A percentile compares a stretch with the other conserved stretches of the same genome.
Evolutionary conservation across 2,113 vertebrate genomes (phyloP).

Genomic region (Leuciscus idus): DNA sequence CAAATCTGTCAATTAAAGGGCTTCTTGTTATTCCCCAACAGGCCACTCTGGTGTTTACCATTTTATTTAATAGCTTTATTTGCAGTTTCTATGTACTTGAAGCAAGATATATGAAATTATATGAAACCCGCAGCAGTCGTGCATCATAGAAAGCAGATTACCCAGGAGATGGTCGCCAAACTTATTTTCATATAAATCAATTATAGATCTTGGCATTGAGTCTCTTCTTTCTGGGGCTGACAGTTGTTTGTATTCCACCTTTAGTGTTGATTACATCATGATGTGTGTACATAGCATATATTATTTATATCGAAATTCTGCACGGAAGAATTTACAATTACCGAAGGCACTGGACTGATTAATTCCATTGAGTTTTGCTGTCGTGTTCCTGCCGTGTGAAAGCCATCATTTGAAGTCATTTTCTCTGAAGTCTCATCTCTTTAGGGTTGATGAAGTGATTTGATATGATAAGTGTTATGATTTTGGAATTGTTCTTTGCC

Average conservation of each 20-base stretch:
- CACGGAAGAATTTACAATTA: constrained; percentile 59
- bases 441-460: constrained; percentile 48
- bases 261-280: constrained; percentile 55
- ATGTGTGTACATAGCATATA: constrained; percentile 60
- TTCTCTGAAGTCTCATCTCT: constrained; percentile 49
- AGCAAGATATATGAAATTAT: not conserved
- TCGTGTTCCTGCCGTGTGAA: constrained; percentile 28
- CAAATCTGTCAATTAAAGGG: constrained; percentile 76
- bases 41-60: not conserved
- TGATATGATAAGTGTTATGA: constrained; percentile 40
- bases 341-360: constrained; percentile 58
- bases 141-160: constrained; percentile 50
- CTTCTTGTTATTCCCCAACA: constrained; percentile 63
- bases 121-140: constrained; percentile 24
- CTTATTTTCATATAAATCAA: constrained; percentile 62
- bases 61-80: constrained; percentile 26
- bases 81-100: constrained; percentile 14
- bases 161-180: constrained; percentile 49
- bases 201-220: constrained; percentile 53
- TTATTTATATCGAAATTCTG: constrained; percentile 59
- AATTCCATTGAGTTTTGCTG: constrained; percentile 61
- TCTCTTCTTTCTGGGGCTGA: constrained; percentile 28
- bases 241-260: constrained; percentile 57
- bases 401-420: constrained; percentile 55
- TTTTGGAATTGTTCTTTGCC: constrained; percentile 29